phyloP scores from a whole-genome alignment of 1,140 invertebrate genomes.

The Condylostylus longicornis region DNA sequence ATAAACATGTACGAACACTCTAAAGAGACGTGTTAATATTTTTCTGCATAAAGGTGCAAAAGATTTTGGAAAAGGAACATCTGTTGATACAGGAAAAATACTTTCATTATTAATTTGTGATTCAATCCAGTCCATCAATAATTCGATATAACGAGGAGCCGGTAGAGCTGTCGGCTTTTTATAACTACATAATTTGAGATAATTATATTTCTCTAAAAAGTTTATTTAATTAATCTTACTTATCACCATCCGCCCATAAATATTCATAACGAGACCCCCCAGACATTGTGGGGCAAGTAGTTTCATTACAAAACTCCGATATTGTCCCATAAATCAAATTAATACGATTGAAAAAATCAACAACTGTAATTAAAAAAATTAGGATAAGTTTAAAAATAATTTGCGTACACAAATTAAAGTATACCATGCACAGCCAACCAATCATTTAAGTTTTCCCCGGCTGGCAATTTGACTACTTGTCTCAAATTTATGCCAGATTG shows the following conservation, averaged over 20 bases:
- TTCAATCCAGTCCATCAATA: slow-evolving; percentile 93
- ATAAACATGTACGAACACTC: slow-evolving; percentile 94
- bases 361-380: slow-evolving; percentile 47
- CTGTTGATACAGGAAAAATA: slow-evolving; percentile 65
- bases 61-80: slow-evolving; percentile 78
- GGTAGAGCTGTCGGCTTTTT: slow-evolving; percentile 81
- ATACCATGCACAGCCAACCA: slow-evolving; percentile 92
- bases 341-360: slow-evolving; percentile 92
- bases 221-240: slow-evolving; percentile 23
- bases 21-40: slow-evolving; percentile 78
- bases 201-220: no score
- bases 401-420: slow-evolving; percentile 1
- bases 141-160: slow-evolving; percentile 71
- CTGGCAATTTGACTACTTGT: slow-evolving; percentile 68
- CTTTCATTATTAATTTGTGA: slow-evolving; percentile 84
- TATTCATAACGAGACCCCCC: slow-evolving; percentile 84
- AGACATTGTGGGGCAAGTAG: slow-evolving; percentile 81
- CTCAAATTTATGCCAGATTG: slow-evolving; percentile 87
- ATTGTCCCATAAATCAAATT: slow-evolving; percentile 88
- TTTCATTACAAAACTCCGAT: slow-evolving; percentile 72
- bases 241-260: slow-evolving; percentile 77
- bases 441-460: slow-evolving; percentile 78
- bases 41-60: slow-evolving; percentile 70
- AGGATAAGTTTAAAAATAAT: slow-evolving; percentile 4
- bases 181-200: no score